phyloP scores from a whole-genome alignment of 2,888 invertebrate genomes.

The Pediacus dermestoides region DNA sequence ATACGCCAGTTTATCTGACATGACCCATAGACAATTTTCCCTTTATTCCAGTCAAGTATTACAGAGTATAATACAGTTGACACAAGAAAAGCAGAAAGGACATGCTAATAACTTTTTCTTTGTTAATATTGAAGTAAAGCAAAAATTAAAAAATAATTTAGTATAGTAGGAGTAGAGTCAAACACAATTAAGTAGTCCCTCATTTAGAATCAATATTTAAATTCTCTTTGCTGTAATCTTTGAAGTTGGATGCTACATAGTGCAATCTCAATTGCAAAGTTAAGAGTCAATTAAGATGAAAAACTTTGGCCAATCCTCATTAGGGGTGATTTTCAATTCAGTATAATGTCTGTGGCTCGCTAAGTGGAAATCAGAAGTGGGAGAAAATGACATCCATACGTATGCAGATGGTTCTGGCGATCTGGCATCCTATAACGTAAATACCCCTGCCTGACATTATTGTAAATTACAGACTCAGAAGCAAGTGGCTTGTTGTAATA shows the following conservation, averaged over 20 bases:
- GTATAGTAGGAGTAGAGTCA: too few relatives aligned
- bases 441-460: slow-evolving; percentile 1
- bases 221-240: slow-evolving; percentile 1
- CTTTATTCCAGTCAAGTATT: too few relatives aligned
- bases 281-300: slow-evolving; percentile 26
- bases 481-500: slow-evolving; percentile 1
- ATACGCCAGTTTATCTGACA: too few relatives aligned
- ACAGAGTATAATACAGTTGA: too few relatives aligned
- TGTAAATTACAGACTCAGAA: slow-evolving; percentile 1
- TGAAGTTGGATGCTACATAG: background rate
- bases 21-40: too few relatives aligned
- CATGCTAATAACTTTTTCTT: too few relatives aligned
- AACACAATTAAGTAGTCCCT: background rate
- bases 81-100: too few relatives aligned
- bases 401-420: slow-evolving; percentile 24
- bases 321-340: slow-evolving; percentile 33
- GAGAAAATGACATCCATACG: slow-evolving; percentile 22
- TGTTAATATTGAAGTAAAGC: too few relatives aligned
- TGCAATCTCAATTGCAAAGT: slow-evolving; percentile 12
- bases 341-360: slow-evolving; percentile 19
- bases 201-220: slow-evolving; percentile 2
- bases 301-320: slow-evolving; percentile 28
- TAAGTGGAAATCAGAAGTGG: slow-evolving; percentile 19
- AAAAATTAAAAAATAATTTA: too few relatives aligned
- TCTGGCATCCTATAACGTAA: slow-evolving; percentile 5